Evolutionary conservation across 1,140 invertebrate genomes (phyloP), one percentile per base, ranked within the genome.

Genomic region (Tetramorium simillimum): DNA sequence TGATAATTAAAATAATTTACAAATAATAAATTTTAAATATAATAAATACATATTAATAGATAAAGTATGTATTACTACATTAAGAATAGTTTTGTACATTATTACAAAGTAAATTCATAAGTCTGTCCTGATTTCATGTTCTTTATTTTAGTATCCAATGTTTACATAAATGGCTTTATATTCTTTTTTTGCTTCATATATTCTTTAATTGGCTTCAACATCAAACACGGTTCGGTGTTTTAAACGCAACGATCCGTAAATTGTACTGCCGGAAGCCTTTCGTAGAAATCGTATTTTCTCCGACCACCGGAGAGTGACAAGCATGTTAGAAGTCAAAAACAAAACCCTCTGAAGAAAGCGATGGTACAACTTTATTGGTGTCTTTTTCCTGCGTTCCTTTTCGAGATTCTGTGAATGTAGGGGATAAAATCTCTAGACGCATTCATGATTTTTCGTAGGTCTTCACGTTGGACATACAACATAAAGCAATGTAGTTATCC

Each of bases 181-280:
- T 43, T n/a, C 14, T 3, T 53, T 70, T 28, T 72, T 56, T 70
- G 1, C 16, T 5, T 77, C 5, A 14, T 16, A 12, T 16, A 40
- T 10, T 58, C 9, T 75, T 7, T 3, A 75, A 46, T 24, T 21
- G n/a, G 16, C 24, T 81, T 46, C 12, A 37, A 60, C 62, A 75
- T 75, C 67, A 82, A 58, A 46, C 40, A 75, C 14, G 24, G n/a
- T 60, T 46, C 3, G 67, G 4, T 75, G 12, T 60, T 84, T 28
- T 37, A 58, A 84, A 84, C 75, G 80, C 40, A 49, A 18, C 6
- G 80, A 84, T 14, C 40, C 7, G 40, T 84, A 73, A 73, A 84
- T 21, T 37, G 69, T 70, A 84, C 62, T 84, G 43, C 21, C 65
- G 24, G 28, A 82, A 82, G 53, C 14, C 69, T 84, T 84, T 73